Evolutionary conservation across 2,888 invertebrate genomes (phyloP), one percentile per base, ranked within the genome.

Genomic region (Oegoconia quadripuncta): DNA sequence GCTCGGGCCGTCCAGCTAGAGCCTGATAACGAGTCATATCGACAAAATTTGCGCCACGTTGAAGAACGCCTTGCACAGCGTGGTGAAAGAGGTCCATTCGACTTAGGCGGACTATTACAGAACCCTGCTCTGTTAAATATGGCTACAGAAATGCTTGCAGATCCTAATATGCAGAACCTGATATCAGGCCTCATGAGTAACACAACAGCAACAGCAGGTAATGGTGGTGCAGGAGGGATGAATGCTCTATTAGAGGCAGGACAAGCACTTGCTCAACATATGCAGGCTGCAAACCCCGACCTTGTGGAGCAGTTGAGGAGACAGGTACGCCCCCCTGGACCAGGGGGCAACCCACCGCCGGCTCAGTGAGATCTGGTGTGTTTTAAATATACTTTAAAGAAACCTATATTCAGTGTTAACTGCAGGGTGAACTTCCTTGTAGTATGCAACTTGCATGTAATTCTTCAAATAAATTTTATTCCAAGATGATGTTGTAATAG

Each of bases 21-120:
- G 64, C 98, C 99, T 1, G 93, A 93, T 28, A 99, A 98, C 77
- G 93, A 95, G 46, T 95, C 95, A 55, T 97, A 97, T 74, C 91
- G 91, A 48, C 94, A 93, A 67, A 98, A 98, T 84, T 80, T 98
- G 50, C 91, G 92, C 55, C 89, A 97, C 27, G 93, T 96, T 0
- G 94, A 96, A 63, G 94, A 96, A 60, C 88, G 83, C 30, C 68
- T 89, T 23, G 68, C 72, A 2, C 83, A 96, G 48, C 91, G 92
- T 56, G 93, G 95, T 53, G 93, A 94, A 55, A 88, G 87, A 29
- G 66, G 57, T 23, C 60, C 74, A 0, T 59, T 91, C 37, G 91
- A 93, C 66, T 69, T 93, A 3, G 89, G 90, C 11, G 89, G 91
- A 3, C 76, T 97, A 41, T 87, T 97, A 39, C 93, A 91, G 61